Base-by-base conservation (phyloP, 2,888 invertebrate genomes). In the Cerceris ruficornis region DNA sequence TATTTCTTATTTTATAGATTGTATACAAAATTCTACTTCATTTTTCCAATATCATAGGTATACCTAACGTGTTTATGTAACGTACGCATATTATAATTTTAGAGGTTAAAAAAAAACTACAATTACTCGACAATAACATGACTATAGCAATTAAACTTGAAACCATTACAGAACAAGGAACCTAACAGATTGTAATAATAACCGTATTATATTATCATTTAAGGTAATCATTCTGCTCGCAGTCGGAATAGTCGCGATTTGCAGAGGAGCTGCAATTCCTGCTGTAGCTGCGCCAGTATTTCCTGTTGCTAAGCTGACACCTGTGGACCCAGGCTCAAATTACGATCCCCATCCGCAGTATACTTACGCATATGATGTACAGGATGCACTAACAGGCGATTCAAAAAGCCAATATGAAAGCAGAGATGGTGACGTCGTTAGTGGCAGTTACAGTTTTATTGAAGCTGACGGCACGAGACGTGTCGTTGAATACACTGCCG, bases 281-380 rank as follows among this genome's bases (percentile, higher is more conserved):
- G 41, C 61, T 2, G 58, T 66, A 54, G 77, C 52, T n/a, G 41
- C 65, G 0, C 70, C 75, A 6, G 55, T 58, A 17, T 7, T 69
- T 28, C 88, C 88, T 13, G 60, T 90, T 9, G 86, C 85, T 7
- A 82, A 86, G 17, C 73, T 87, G 1, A 81, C 82, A 6, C 68
- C 87, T 0, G 80, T 85, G 0, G 69, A 80, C 14, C 77, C 88
- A 28, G 83, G 73, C 7, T 68, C 80, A 5, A 86, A 86, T 60
- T 90, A 89, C 67, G 91, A 91, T 77, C 91, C 91, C 52, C 87
- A 91, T 72, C 91, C 91, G 0, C 91, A 91, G 54, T 91, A 91
- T 75, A 87, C 88, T 7, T 91, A 90, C 71, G 90, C 89, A 0
- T 91, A 91, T 66, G 88, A 91, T 66, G 91, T 91, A 0, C 90